Evolutionary conservation across 2,113 vertebrate species (phyloP).

Genomic region (Parotia lawesii): DNA sequence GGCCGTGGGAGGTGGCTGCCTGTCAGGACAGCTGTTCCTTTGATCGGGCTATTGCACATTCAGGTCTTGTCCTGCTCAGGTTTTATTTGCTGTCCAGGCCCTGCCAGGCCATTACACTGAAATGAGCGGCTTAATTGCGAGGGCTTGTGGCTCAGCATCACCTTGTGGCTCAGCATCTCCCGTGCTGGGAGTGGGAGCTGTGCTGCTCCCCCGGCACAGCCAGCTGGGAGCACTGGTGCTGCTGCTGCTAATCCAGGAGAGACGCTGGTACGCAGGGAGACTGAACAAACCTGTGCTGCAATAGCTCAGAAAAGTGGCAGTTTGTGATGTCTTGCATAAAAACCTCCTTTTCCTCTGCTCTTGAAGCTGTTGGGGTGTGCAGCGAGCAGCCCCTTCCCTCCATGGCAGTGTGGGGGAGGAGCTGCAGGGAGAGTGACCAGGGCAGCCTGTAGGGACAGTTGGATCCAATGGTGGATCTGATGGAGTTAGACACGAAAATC

Average conservation of each 20-base stretch:
- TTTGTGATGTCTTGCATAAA: neutral
- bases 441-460: neutral
- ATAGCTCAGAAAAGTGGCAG: fast-evolving
- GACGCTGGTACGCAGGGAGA: fast-evolving
- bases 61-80: neutral
- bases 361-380: neutral
- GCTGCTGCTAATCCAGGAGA: neutral
- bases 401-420: fast-evolving
- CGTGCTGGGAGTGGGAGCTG: neutral
- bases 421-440: neutral
- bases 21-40: neutral
- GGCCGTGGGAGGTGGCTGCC: neutral
- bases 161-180: neutral
- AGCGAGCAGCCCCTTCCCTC: neutral
- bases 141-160: neutral
- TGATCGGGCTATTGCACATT: neutral
- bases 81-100: neutral
- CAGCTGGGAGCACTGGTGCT: neutral
- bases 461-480: fast-evolving
- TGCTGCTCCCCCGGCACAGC: neutral
- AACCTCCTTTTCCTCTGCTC: fast-evolving
- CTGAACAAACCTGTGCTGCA: neutral
- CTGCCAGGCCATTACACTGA: neutral
- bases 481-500: neutral
- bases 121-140: neutral